Evolutionary conservation across 2,113 vertebrate genomes (phyloP), one percentile per base, ranked within the genome.

Genomic region (Riparia riparia): DNA sequence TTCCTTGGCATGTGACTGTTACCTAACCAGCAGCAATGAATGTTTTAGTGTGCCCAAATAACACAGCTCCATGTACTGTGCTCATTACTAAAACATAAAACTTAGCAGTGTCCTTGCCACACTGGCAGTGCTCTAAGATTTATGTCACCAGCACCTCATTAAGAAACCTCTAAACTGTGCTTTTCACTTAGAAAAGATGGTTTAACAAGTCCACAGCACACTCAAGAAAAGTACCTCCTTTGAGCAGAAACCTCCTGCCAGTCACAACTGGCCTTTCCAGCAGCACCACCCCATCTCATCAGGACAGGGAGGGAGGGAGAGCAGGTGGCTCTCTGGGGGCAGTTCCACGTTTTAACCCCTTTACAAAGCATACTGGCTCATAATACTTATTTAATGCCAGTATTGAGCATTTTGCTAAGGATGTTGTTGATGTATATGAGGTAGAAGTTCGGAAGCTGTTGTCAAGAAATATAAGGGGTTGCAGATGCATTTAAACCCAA

Each of bases 1-100:
- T 78, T 93, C 34, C 63, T 64, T 63, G 71, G 66, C 50, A 28
- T 76, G 58, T 9, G 42, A 86, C 82, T 91, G 82, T 93, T 96
- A 96, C 87, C 66, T 91, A 91, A 94, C 41, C 66, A 73, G 82
- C 50, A 89, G 91, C 56, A 74, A 64, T 86, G 68, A 90, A 88
- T 80, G 82, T 94, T 96, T 94, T 60, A 96, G 71, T 32, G 50
- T 80, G 78, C 61, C 63, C 54, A n/a, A 25, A 34, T 54, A 93
- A 42, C 58, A 15, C 28, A 51, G 78, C 58, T 86, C 29, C 47
- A 8, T 61, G 42, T 73, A 47, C 81, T 65, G 57, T 79, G 66
- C 63, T 94, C 50, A 70, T 96, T 80, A 86, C 54, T 91, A 91
- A 96, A 95, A 80, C 84, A 94, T 76, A 29, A 32, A 82, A 70